Conservation (phyloP, 2,888 invertebrate genomes). For the Calameuta idolon region DNA sequence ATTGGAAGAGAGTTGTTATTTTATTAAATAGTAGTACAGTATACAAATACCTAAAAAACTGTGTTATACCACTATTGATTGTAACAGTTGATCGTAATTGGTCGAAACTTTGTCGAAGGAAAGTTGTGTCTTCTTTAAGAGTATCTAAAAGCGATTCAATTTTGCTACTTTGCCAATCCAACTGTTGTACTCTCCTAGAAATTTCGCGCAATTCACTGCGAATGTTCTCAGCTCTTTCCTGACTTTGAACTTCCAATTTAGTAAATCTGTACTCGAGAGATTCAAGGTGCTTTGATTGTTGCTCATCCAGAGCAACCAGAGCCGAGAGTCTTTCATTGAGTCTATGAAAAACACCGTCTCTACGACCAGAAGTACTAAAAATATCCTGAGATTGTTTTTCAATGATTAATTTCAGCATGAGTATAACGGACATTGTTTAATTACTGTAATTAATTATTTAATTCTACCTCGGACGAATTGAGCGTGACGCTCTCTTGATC, state of each 20-base stretch:
- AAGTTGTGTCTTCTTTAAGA: constrained; percentile 61
- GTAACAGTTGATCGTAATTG: background rate
- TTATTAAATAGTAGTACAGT: background rate
- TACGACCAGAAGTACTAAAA: background rate
- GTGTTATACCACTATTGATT: background rate
- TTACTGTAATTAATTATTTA: background rate
- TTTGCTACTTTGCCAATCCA: constrained; percentile 65
- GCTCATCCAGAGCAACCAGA: constrained; percentile 61
- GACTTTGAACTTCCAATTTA: constrained; percentile 62
- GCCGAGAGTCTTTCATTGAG: constrained; percentile 61
- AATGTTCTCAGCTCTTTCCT: constrained; percentile 65
- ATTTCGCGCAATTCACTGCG: constrained; percentile 64
- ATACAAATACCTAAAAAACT: background rate
- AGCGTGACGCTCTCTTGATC: background rate
- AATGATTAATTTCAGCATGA: background rate
- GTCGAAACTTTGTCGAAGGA: background rate
- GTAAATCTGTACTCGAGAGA: constrained; percentile 64
- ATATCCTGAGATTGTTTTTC: background rate
- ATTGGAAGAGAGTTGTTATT: background rate
- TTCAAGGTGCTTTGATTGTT: constrained; percentile 61
- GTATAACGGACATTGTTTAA: background rate
- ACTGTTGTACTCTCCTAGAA: constrained; percentile 60
- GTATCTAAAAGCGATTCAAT: constrained; percentile 61
- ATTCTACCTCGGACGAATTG: background rate
- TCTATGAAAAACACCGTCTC: constrained; percentile 41